Evolutionary conservation across 2,888 invertebrate species (phyloP).

Genomic region (Sussaba pulchella): DNA sequence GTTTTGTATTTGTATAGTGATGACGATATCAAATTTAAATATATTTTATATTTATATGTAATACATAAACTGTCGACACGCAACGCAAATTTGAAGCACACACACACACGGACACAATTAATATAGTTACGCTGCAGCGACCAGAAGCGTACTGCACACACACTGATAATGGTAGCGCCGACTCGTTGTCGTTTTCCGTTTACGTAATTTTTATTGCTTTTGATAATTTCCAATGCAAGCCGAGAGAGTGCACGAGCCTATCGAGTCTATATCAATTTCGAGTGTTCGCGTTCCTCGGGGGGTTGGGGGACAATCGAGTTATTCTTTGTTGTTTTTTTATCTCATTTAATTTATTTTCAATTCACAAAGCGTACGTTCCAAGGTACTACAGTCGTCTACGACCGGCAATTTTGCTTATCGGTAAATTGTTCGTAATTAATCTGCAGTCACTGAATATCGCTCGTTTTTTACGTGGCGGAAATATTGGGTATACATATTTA

Average conservation of each 20-base stretch:
- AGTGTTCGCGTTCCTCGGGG: constrained; percentile 64
- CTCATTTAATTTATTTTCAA: constrained; percentile 1
- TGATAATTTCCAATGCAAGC: constrained; percentile 49
- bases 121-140: constrained; percentile 76
- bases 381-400: constrained; percentile 19
- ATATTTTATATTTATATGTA: constrained; percentile 39
- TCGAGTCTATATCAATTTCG: constrained; percentile 63
- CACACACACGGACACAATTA: constrained; percentile 67
- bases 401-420: constrained; percentile 13
- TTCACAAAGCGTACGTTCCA: constrained; percentile 31
- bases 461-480: neutral
- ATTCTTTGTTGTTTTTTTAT: constrained; percentile 32
- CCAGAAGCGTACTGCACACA: constrained; percentile 83
- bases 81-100: constrained; percentile 70
- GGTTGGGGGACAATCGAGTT: constrained; percentile 29
- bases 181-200: constrained; percentile 64
- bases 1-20: constrained; percentile 46
- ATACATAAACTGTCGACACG: constrained; percentile 54
- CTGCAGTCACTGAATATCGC: neutral
- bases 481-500: neutral
- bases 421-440: neutral
- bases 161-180: constrained; percentile 80
- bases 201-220: constrained; percentile 48
- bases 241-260: constrained; percentile 59
- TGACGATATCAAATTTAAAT: constrained; percentile 36